Evolutionary conservation across 2,797 vertebrate genomes (phyloP), one percentile per base, ranked within the genome.

Genomic region (Arrhamphus sclerolepis): DNA sequence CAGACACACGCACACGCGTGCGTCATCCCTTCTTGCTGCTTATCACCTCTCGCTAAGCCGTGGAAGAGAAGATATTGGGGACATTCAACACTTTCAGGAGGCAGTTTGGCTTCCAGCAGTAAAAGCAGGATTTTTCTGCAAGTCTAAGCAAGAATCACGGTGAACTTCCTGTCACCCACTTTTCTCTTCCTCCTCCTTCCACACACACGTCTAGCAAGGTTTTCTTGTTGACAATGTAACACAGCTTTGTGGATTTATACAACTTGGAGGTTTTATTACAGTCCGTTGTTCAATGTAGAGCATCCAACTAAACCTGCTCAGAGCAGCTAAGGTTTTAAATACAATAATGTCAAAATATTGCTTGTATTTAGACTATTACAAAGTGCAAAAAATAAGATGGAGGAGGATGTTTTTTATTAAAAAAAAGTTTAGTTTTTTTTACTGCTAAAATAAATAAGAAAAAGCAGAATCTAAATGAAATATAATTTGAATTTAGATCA

Each of bases 51-150:
- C 2, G 1, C 69, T 72, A 68, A 78, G 70, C 75, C 7, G 46
- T 1, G 13, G 56, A 56, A 64, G 70, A 66, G 63, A 43, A 68
- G 68, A 78, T 75, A 82, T 82, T 74, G 60, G 70, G 72, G 70
- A 78, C 66, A 72, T 80, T 70, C 56, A 75, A 62, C 73, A 75
- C 62, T 68, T 78, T 78, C 57, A 69, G 57, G 51, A 53, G 58
- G 66, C 72, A 62, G 61, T 40, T 71, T 59, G 34, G n/a, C 66
- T 62, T 79, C 55, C 63, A 66, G 81, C 62, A 39, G 54, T 46
- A 75, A 81, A 79, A 71, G 70, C 64, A 56, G 67, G 52, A 64
- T 44, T 74, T 84, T 77, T 72, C 58, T 76, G 70, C 46, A 2
- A 54, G 54, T 68, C 66, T 75, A 75, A 80, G 84, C 77, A 78